phyloP scores from a whole-genome alignment of 2,888 invertebrate species.

The Tromatobia lineatoria region DNA sequence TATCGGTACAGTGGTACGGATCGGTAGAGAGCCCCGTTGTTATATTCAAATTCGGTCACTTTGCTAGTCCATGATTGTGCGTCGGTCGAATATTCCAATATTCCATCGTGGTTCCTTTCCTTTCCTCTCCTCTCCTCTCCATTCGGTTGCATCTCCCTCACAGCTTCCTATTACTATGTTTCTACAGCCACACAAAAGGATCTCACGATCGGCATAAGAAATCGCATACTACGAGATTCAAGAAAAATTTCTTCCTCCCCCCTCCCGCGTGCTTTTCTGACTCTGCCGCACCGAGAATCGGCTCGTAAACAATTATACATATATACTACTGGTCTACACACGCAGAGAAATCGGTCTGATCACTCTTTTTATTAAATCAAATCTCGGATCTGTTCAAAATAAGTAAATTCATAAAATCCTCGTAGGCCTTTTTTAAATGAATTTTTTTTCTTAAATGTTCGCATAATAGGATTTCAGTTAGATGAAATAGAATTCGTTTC shows the following conservation, averaged over 20 bases:
- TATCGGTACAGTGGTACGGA: conserved; percentile 74
- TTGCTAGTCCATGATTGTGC: conserved; percentile 81
- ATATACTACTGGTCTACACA: conserved; percentile 16
- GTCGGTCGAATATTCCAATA: conserved; percentile 81
- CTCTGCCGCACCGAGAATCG: conserved; percentile 30
- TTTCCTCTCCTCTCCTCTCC: conserved; percentile 13
- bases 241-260: conserved; percentile 53
- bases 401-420: too few species aligned
- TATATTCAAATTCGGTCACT: conserved; percentile 83
- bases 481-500: too few species aligned
- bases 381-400: too few species aligned
- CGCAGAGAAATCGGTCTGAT: too few species aligned
- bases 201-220: conserved; percentile 67
- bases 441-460: too few species aligned
- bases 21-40: conserved; percentile 74
- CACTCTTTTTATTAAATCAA: too few species aligned
- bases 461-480: too few species aligned
- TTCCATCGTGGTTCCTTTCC: conserved; percentile 41
- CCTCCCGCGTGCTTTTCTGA: conserved; percentile 30
- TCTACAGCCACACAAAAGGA: conserved; percentile 54
- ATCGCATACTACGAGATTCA: conserved; percentile 58
- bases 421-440: too few species aligned
- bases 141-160: neutral
- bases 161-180: conserved; percentile 43
- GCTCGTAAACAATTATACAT: conserved; percentile 42